Evolutionary conservation across 1,140 invertebrate species (phyloP).

Genomic region (Rhagoletis zephyria): DNA sequence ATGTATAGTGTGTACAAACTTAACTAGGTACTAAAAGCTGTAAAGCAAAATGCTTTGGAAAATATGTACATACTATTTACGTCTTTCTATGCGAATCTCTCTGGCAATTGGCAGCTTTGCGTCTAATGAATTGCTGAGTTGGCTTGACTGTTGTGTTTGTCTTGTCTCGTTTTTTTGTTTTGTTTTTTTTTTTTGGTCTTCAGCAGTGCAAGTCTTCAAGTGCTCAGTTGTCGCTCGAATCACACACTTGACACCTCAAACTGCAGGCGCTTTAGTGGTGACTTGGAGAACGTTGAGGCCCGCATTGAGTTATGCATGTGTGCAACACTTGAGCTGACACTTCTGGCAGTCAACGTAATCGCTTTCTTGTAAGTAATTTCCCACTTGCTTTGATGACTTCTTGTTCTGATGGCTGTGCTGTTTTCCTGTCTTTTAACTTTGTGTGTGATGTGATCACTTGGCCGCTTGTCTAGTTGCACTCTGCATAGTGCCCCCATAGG

Average conservation of each 20-base stretch:
- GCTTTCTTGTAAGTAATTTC: constrained; percentile 39
- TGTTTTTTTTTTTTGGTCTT: not conserved
- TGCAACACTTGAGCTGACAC: constrained; percentile 32
- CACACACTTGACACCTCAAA: constrained; percentile 18
- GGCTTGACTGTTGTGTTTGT: not conserved
- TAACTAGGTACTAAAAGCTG: no score
- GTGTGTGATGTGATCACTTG: not conserved
- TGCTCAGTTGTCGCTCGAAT: constrained; percentile 12
- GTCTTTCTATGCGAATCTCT: no score
- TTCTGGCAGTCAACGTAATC: constrained; percentile 28
- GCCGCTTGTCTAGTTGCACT: not conserved
- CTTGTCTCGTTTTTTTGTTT: not conserved
- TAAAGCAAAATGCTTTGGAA: no score
- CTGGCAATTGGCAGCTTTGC: not conserved
- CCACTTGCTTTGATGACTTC: constrained; percentile 12
- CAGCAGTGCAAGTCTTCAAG: not conserved
- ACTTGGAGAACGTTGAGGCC: not conserved
- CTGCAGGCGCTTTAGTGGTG: not conserved
- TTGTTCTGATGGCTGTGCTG: not conserved
- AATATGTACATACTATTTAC: no score
- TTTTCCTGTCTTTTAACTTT: not conserved
- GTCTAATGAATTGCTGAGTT: not conserved
- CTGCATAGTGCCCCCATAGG: no score
- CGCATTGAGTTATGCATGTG: constrained; percentile 23
- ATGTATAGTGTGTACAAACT: no score